Base-by-base conservation (phyloP, 1,140 invertebrate species). In the Phocides pigmalion region DNA sequence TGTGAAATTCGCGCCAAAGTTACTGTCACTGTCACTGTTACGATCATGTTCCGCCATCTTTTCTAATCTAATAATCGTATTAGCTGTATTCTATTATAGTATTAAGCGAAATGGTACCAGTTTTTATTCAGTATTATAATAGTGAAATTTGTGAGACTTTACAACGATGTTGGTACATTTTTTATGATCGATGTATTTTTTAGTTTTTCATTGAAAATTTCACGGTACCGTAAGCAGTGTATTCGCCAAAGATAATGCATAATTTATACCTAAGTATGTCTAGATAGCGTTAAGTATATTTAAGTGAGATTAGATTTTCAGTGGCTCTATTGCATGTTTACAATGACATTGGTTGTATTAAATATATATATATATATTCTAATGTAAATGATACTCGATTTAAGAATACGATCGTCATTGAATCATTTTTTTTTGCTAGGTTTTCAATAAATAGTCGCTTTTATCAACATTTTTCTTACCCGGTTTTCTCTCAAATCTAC, bases 211-310 rank as follows among this genome's bases (percentile, higher is more conserved):
- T 62, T 69, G 66, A 67, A 72, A 77, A 71, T 76, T 74, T 76
- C 68, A 81, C 70, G 79, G 84, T 89, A 88, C 81, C 77, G 73
- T 81, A 78, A 86, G 80, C 82, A 89, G 84, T 89, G 84, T 89
- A 90, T 81, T 89, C 88, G 88, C 88, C 88, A 90, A 90, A 90
- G 88, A 90, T 90, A 89, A 79, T 84, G 88, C 88, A 90, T 90
- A 90, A 90, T 90, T 81, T 81, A 72, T 64, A 75, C 32, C 51
- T 80, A 76, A 73, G 47, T 69, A 72, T 70, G 53, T 69, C 50
- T 84, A 81, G 67, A 67, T 80, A 84, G 73, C 67, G 14, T 65
- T 81, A 83, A 77, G 71, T 70, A 70, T 61, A 44, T 58, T 68
- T 56, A 59, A 51, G 59, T 72, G 65, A 63, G 5, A 51, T 65